phyloP scores from a whole-genome alignment of 2,113 vertebrate species.

The Syngnathus floridae region DNA sequence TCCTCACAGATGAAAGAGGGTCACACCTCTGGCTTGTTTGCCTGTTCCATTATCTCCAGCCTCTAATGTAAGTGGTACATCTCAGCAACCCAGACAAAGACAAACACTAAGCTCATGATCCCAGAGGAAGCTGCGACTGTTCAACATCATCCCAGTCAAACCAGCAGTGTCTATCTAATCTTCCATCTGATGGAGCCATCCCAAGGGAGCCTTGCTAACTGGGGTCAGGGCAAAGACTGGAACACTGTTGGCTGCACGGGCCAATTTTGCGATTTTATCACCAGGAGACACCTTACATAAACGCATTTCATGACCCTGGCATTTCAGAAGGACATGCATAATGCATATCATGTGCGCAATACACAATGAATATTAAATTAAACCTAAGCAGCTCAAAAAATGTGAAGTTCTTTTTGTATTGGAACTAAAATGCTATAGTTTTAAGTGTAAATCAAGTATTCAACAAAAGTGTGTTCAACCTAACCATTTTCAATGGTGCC shows the following conservation, averaged over 20 bases:
- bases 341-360: not conserved
- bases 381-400: no score
- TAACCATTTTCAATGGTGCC: not conserved
- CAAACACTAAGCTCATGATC: slow-evolving; percentile 53
- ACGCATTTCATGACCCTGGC: not conserved
- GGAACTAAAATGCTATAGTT: no score
- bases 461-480: not conserved
- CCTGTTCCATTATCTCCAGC: slow-evolving; percentile 58
- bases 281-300: slow-evolving; percentile 4
- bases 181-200: slow-evolving; percentile 64
- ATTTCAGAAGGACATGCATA: not conserved
- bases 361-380: not conserved
- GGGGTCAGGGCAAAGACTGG: slow-evolving; percentile 29
- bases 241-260: slow-evolving; percentile 26
- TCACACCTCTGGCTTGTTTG: slow-evolving; percentile 56
- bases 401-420: no score
- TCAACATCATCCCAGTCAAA: slow-evolving; percentile 64
- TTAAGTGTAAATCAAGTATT: no score
- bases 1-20: slow-evolving; percentile 58
- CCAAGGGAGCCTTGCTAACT: slow-evolving; percentile 40
- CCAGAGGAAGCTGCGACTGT: slow-evolving; percentile 58
- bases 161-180: slow-evolving; percentile 66
- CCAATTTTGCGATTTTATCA: slow-evolving; percentile 16
- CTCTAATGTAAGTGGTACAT: slow-evolving; percentile 61
- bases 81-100: slow-evolving; percentile 64